These are phyloP conservation scores for Mionectes macconnelli DNA, from an alignment of 2,113 vertebrate genomes.

Conservation along the genomic window DNA sequence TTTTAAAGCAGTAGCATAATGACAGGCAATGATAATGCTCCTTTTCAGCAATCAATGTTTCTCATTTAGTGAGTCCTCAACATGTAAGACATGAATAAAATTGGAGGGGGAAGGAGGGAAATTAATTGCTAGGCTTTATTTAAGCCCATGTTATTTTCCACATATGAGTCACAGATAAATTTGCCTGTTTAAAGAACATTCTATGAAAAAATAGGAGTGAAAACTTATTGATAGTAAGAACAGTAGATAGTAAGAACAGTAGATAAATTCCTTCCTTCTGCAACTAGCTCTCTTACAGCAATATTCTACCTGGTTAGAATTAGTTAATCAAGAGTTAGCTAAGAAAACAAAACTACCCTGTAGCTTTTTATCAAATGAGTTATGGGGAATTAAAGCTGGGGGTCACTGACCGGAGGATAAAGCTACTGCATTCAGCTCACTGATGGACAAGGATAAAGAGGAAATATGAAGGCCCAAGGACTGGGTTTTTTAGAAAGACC, in stretches of 20 bases:
- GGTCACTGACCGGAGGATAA: neutral
- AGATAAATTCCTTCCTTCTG: neutral
- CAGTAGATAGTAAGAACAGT: neutral
- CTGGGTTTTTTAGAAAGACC: neutral
- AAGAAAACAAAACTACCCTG: neutral
- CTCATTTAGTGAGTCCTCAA: neutral
- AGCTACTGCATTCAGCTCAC: neutral
- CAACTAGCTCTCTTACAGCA: neutral
- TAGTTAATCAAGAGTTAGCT: neutral
- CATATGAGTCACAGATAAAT: neutral
- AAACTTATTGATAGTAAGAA: neutral
- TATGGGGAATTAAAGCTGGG: neutral
- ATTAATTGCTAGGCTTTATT: conserved; percentile 8
- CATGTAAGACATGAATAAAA: neutral
- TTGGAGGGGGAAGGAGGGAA: neutral
- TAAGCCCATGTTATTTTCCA: conserved; percentile 11
- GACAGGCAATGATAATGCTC: neutral
- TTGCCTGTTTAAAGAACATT: neutral
- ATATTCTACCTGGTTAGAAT: neutral
- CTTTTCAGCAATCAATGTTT: neutral
- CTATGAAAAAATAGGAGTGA: neutral
- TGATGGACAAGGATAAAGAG: neutral
- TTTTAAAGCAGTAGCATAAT: neutral
- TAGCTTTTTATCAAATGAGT: neutral
- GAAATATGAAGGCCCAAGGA: neutral